Base-by-base conservation (phyloP, 2,888 invertebrate genomes). In the Heliconius hortense region DNA sequence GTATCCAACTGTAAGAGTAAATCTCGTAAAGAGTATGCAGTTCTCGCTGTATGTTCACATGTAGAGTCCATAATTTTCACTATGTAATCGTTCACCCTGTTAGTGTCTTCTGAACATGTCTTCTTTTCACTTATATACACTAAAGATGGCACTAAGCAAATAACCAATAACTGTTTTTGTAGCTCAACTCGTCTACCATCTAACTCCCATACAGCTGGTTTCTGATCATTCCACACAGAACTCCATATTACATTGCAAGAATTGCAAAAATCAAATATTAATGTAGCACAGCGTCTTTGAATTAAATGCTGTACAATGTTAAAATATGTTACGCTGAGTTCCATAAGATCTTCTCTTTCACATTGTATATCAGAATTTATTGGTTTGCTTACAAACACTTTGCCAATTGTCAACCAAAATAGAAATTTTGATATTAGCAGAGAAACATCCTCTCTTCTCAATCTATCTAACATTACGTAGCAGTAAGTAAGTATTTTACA, bases 81-180 rank as follows among this genome's bases (percentile, higher is more conserved):
- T 53, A 95, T 83, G 81, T 95, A 97, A 74, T 95, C 92, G 73
- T 96, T 95, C 24, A 96, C 93, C 24, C 95, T 87, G 68, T 94
- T 94, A 71, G 95, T 89, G 85, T 81, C 92, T 84, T 82, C 77
- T 13, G 74, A 73, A 0, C 78, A 78, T 1, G 86, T 83, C 62
- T 84, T 85, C 15, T 83, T 80, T 39, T 75, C 63, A 4, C 82
- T 88, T 53, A 89, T 85, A 76, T 92, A 93, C 15, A 88, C 84
- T 48, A 95, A 85, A 48, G 96, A 85, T 0, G 97, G 97, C 66
- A 96, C 86, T 21, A 97, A 87, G 84, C 96, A 95, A 79, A 96
- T 91, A 71, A 95, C 91, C 31, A 96, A 85, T 80, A 96, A 88
- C 85, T 96, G 95, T 83, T 95, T 95, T 80, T 95, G 95, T 76